These are phyloP conservation scores for Hipparchia sbordonii DNA, from an alignment of 2,888 invertebrate species.

Conservation along the genomic window DNA sequence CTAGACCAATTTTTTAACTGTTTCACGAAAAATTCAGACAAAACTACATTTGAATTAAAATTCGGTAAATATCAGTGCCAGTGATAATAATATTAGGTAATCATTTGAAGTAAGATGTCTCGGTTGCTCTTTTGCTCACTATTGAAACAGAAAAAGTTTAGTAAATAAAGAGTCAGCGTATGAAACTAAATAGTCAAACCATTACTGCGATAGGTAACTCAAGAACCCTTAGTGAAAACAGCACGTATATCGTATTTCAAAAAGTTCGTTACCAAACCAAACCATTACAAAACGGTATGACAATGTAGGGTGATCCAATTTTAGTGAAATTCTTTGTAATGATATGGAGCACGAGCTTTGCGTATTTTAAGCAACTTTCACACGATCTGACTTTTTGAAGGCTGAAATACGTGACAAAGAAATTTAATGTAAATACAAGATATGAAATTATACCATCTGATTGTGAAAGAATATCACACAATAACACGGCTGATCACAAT, in stretches of 20 bases:
- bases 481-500: no score
- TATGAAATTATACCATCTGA: no score
- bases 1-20: no score
- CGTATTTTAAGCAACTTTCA: constrained; percentile 56
- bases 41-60: no score
- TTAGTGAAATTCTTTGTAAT: constrained; percentile 77
- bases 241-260: constrained; percentile 78
- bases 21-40: no score
- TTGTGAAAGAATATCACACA: no score
- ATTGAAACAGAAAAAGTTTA: neutral
- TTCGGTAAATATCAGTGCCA: no score
- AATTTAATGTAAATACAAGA: neutral
- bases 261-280: constrained; percentile 81
- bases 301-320: constrained; percentile 78
- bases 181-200: constrained; percentile 59
- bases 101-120: neutral
- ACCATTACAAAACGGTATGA: constrained; percentile 79
- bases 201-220: constrained; percentile 57
- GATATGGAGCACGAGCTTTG: constrained; percentile 80
- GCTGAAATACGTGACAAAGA: neutral
- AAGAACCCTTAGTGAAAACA: constrained; percentile 77
- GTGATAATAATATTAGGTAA: no score
- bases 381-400: neutral
- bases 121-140: neutral
- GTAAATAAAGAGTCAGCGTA: neutral